Base-by-base conservation (phyloP, 2,113 vertebrate species). In the Barnardius zonarius region DNA sequence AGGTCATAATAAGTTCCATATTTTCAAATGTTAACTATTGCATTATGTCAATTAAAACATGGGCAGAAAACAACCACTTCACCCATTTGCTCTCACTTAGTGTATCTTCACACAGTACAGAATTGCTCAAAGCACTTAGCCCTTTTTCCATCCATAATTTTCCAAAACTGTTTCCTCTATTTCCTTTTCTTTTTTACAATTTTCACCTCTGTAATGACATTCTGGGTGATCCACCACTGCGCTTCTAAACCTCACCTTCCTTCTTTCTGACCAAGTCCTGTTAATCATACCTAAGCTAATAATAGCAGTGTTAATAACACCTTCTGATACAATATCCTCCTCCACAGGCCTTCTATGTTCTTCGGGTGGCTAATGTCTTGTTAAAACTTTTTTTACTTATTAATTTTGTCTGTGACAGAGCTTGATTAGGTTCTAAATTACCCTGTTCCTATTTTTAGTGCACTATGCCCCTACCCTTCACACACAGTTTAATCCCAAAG, bases 401-500 rank as follows among this genome's bases (percentile, higher is more conserved):
- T 98, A 98, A 98, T 98, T 98, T 98, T 98, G 95, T 96, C 96
- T 97, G 95, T 98, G 97, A 98, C 98, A 98, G 97, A 97, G 91
- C 95, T 97, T 98, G 97, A 98, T 98, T 98, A 98, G 96, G 96
- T 98, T 98, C 97, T 97, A 98, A 98, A 98, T 98, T 98, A 98
- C 96, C 82, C 85, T 25, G 63, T 96, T 95, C 93, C 97, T 98
- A 98, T 98, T 98, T 98, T 98, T 98, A 98, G 97, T 96, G 93
- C 94, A 95, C 95, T 93, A 80, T 97, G 97, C 96, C 97, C 98
- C 98, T 98, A 98, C 96, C 98, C 98, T 98, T 98, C 98, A 98
- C 98, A 98, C 97, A 98, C 97, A 98, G 98, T 98, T 98, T 98
- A 98, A 98, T 98, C 97, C 97, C 97, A 96, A 97, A 97, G 98